phyloP scores from a whole-genome alignment of 2,113 vertebrate species.

The Antechinus flavipes region DNA sequence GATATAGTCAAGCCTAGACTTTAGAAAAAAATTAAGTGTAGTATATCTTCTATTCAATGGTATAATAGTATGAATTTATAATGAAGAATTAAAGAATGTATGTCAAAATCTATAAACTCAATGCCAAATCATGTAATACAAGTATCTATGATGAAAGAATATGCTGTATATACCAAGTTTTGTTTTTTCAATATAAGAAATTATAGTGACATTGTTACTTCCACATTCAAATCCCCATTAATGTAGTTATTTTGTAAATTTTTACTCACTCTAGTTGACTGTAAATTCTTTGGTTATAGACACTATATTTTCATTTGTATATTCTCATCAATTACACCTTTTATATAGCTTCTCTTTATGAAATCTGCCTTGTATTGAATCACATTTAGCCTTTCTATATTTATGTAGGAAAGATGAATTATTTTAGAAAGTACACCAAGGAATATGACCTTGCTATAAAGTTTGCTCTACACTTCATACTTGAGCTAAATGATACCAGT shows the following conservation, averaged over 20 bases:
- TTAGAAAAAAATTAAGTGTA: neutral
- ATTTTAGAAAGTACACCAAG: neutral
- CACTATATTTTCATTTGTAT: neutral
- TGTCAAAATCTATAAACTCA: neutral
- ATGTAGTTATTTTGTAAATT: neutral
- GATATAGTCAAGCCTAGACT: neutral
- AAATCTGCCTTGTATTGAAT: neutral
- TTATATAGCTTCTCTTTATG: neutral
- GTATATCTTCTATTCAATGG: neutral
- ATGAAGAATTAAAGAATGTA: neutral
- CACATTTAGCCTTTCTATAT: neutral
- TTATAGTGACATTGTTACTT: neutral
- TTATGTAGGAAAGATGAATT: constrained; percentile 32
- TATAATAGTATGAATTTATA: neutral
- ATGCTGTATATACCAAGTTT: neutral
- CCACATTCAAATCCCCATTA: too few relatives aligned
- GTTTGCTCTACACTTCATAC: neutral
- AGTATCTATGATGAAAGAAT: neutral
- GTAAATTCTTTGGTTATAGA: neutral
- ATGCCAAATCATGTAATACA: neutral
- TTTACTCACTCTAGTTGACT: neutral
- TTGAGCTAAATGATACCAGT: neutral
- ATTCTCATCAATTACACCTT: neutral
- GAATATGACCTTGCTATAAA: neutral
- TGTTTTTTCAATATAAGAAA: neutral